These are phyloP conservation scores for Phylloscopus trochiloides DNA, from an alignment of 2,113 vertebrate genomes.

Conservation along the genomic window DNA sequence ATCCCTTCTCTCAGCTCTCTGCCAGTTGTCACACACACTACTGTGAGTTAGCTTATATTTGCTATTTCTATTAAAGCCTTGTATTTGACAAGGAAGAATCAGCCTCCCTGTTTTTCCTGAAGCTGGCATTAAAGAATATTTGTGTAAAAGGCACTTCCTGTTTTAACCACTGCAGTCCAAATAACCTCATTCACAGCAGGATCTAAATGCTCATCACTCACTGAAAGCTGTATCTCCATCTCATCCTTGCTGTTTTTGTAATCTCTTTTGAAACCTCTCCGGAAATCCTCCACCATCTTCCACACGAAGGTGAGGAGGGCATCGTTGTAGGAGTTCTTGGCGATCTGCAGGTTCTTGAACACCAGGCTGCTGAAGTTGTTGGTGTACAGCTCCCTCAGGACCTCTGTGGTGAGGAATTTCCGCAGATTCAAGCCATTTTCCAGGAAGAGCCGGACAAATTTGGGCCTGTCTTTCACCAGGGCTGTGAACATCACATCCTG, in stretches of 20 bases:
- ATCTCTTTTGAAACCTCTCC: constrained; percentile 72
- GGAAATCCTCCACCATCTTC: constrained; percentile 81
- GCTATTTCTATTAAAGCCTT: background rate
- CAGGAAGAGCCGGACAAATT: constrained; percentile 90
- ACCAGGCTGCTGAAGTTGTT: constrained; percentile 83
- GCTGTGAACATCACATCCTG: constrained; percentile 91
- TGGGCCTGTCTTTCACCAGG: constrained; percentile 86
- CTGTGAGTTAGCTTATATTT: background rate
- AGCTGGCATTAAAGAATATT: background rate
- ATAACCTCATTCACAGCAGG: background rate
- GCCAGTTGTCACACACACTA: background rate
- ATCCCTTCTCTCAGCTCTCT: background rate
- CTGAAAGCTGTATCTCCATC: constrained; percentile 63
- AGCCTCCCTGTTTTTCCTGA: background rate
- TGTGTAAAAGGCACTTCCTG: background rate
- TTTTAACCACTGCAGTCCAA: background rate
- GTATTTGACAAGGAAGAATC: background rate
- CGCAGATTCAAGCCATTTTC: constrained; percentile 87
- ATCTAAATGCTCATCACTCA: background rate
- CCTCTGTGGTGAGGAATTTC: constrained; percentile 85
- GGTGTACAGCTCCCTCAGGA: constrained; percentile 84
- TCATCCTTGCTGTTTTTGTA: constrained; percentile 75
- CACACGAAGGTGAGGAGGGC: constrained; percentile 78
- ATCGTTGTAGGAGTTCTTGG: constrained; percentile 81
- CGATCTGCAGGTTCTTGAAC: constrained; percentile 80